Evolutionary conservation across 1,140 invertebrate genomes (phyloP), one percentile per base, ranked within the genome.

Genomic region (Polypedilum pembai): DNA sequence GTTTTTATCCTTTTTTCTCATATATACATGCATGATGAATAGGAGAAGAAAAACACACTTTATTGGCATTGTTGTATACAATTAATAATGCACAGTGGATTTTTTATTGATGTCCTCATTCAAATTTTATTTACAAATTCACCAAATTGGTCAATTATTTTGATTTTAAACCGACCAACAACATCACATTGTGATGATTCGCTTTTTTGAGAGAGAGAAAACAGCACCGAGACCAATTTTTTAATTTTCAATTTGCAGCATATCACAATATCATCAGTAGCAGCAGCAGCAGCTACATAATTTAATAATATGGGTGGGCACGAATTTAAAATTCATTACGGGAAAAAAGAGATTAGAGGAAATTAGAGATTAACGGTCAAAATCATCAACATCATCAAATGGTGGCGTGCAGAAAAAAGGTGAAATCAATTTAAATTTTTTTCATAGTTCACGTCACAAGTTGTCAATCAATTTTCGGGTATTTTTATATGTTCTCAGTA

Each of bases 341-440:
- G 12, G 41, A 45, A 45, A 12, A 45, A 45, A 56, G 10, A 12
- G 12, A 56, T n/a, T 12, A 56, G 45, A 56, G 45, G 45, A 56
- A 56, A 56, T 12, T 56, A 69, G 20, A 69, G 65, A 69, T 69
- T 69, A 69, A 69, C 65, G 65, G 65, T 69, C 17, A 18, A 56
- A 69, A 69, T 20, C 17, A 69, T 69, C 18, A 21, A 20, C 17
- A 69, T 20, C n/a, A 66, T 20, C 17, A 69, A 10, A 69, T 20
- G 24, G 20, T 69, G 17, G 65, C 65, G 65, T 69, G 65, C 65
- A 69, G 65, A 69, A 69, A 56, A 56, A 69, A 69, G 65, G 65
- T 69, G 65, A 69, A 69, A 69, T 69, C 17, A 69, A 20, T 69
- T 69, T 69, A 56, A 12, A 56, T 12, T 56, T 56, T 56, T 56